Evolutionary conservation across 2,113 vertebrate genomes (phyloP).

Genomic region (Xenus cinereus): DNA sequence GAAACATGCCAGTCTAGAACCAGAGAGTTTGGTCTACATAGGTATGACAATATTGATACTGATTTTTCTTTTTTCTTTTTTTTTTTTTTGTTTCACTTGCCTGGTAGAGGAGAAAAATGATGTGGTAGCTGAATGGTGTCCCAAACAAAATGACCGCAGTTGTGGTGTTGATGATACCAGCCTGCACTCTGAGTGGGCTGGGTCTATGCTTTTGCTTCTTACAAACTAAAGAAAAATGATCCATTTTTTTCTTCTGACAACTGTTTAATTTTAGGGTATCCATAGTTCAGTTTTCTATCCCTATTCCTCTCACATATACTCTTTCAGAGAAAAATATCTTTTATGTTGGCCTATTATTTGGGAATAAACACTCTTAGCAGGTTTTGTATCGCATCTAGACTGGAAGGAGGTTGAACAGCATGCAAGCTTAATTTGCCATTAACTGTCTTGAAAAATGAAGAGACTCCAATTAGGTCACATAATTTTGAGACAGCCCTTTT

Average conservation of each 20-base stretch:
- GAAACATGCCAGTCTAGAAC: neutral
- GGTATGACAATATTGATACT: neutral
- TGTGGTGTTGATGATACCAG: neutral
- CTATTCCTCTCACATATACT: neutral
- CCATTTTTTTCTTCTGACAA: neutral
- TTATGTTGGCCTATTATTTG: neutral
- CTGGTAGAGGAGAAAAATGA: neutral
- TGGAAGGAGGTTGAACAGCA: neutral
- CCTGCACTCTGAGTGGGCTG: neutral
- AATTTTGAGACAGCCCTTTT: neutral
- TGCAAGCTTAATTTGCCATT: neutral
- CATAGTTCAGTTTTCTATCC: neutral
- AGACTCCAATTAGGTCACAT: neutral
- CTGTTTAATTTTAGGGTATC: neutral
- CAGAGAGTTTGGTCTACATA: neutral
- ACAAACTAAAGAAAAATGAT: neutral
- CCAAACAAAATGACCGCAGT: neutral
- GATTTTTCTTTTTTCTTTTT: neutral
- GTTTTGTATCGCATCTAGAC: neutral
- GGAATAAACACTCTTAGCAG: neutral
- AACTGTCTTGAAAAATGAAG: neutral
- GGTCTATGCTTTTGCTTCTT: neutral
- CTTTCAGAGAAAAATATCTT: neutral
- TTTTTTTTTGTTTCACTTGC: neutral
- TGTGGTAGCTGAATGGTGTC: neutral